Conservation (phyloP, 2,113 vertebrate species). For the Chloebia gouldiae region DNA sequence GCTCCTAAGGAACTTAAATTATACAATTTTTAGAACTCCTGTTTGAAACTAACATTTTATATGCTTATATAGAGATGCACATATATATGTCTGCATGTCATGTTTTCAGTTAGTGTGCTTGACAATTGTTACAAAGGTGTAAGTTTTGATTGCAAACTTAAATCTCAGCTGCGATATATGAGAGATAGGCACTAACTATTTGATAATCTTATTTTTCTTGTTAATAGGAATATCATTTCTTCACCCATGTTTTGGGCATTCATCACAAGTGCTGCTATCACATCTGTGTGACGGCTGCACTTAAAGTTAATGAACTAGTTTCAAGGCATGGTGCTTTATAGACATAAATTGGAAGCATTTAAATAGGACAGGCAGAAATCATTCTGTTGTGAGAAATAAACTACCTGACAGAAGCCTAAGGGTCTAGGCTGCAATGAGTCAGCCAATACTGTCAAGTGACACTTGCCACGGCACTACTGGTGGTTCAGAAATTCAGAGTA, state of each 20-base stretch:
- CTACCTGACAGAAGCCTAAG: neutral
- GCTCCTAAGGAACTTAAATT: neutral
- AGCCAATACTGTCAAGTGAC: neutral
- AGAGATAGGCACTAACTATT: neutral
- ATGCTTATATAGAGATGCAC: no score
- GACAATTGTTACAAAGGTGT: neutral
- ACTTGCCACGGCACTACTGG: accelerated
- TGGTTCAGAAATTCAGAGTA: neutral
- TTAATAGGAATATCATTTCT: neutral
- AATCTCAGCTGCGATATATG: neutral
- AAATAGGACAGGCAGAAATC: neutral
- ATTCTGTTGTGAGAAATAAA: neutral
- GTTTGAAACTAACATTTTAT: neutral
- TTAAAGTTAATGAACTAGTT: neutral
- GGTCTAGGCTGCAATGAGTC: neutral
- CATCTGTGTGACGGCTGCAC: neutral
- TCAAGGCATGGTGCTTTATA: neutral
- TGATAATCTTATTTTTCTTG: neutral
- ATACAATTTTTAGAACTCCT: neutral
- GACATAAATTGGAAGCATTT: neutral
- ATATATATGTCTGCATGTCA: no score
- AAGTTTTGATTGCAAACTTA: neutral
- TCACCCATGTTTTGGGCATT: neutral
- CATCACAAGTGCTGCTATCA: neutral
- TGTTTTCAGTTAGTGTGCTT: neutral